These are phyloP conservation scores for Hemicentrotus pulcherrimus DNA, from an alignment of 35 echinoderm and acorn worm genomes.

Conservation along the genomic window DNA sequence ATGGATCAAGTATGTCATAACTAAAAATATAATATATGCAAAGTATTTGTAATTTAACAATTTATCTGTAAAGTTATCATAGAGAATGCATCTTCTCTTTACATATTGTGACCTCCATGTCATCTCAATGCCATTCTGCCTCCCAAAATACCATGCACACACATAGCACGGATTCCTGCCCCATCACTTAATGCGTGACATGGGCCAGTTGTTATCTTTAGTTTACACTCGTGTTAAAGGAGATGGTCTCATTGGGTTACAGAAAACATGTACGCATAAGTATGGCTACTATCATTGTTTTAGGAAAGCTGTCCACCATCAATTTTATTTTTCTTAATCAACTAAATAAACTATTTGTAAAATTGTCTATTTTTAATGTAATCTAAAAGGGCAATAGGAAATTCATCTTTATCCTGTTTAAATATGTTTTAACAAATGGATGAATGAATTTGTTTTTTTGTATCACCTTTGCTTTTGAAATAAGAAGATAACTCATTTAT, in stretches of 20 bases:
- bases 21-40: neutral
- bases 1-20: neutral
- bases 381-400: no score
- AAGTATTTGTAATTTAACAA: neutral
- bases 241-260: neutral
- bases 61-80: neutral
- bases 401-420: no score
- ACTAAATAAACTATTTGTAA: no score
- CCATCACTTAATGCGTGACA: neutral
- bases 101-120: neutral
- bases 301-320: neutral
- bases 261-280: no score
- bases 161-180: neutral
- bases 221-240: neutral
- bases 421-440: no score
- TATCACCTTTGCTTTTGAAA: no score
- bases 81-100: neutral
- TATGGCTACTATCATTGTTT: neutral
- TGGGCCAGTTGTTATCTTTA: slow-evolving; percentile 17
- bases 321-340: neutral
- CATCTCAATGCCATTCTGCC: neutral
- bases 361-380: no score
- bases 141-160: neutral
- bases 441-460: no score
- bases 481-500: no score